Conservation (phyloP, 2,888 invertebrate species). For the Bimastos eiseni region DNA sequence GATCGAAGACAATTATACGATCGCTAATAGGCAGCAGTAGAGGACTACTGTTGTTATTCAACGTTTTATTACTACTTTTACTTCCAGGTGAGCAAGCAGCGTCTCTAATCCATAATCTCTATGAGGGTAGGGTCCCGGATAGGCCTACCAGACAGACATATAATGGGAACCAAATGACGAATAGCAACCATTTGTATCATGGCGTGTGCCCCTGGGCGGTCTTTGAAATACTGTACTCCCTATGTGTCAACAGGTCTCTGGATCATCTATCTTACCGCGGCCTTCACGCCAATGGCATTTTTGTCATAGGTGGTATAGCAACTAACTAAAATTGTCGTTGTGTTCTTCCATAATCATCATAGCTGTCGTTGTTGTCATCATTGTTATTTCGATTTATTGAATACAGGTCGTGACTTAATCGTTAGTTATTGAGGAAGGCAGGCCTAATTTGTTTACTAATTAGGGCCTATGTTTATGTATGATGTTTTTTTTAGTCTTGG, state of each 20-base stretch:
- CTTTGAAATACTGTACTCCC: background rate
- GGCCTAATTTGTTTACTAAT: background rate
- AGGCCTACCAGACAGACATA: background rate
- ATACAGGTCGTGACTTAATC: background rate
- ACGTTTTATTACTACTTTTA: background rate
- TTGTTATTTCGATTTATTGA: background rate
- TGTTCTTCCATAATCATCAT: background rate
- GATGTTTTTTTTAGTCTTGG: background rate
- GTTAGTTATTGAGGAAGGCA: background rate
- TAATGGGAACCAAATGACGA: background rate
- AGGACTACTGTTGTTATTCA: background rate
- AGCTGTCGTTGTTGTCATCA: background rate
- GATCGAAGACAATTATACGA: background rate
- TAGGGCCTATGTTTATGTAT: too few relatives aligned
- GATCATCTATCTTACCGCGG: background rate
- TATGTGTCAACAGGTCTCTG: background rate
- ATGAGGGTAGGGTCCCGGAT: too few relatives aligned
- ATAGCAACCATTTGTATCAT: background rate
- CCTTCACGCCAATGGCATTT: background rate
- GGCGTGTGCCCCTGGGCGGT: background rate
- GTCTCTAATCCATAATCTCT: background rate
- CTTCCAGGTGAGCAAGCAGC: slow-evolving; percentile 3
- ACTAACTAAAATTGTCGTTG: background rate
- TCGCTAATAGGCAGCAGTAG: background rate
- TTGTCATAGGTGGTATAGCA: background rate